Evolutionary conservation across 2,113 vertebrate genomes (phyloP).

Genomic region (Bambusicola thoracicus): DNA sequence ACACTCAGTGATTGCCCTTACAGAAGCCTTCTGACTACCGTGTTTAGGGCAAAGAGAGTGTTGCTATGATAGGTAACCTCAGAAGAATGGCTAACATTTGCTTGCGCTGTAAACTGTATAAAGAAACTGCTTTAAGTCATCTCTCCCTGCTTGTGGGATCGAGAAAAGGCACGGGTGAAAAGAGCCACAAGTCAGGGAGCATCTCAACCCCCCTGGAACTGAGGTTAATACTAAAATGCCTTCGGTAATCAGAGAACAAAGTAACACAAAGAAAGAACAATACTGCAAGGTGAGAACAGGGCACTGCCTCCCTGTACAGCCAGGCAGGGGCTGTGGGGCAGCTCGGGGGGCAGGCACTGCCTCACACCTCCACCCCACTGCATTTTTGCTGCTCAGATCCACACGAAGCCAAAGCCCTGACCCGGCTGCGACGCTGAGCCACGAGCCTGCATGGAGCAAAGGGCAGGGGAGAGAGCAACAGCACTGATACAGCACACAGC

Average conservation of each 20-base stretch:
- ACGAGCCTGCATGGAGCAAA: neutral
- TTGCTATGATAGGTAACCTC: neutral
- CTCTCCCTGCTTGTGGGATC: neutral
- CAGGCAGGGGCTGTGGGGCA: neutral
- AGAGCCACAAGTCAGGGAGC: neutral
- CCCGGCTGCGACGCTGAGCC: accelerated
- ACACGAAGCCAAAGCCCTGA: neutral
- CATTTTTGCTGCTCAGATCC: neutral
- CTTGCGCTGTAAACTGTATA: neutral
- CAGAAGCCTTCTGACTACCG: neutral
- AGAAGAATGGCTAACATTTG: neutral
- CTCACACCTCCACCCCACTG: neutral
- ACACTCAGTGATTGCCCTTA: neutral
- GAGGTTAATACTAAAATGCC: neutral
- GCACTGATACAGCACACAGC: neutral
- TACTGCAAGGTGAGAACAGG: neutral
- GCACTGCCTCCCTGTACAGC: neutral
- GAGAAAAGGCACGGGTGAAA: neutral
- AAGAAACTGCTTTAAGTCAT: neutral
- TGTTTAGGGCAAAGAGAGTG: neutral
- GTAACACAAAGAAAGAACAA: neutral
- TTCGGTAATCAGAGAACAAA: neutral
- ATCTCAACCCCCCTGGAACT: neutral
- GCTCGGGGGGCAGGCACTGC: neutral
- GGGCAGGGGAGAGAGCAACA: neutral